Evolutionary conservation across 2,113 vertebrate species (phyloP).

Genomic region (Ophthalmolycus amberensis): DNA sequence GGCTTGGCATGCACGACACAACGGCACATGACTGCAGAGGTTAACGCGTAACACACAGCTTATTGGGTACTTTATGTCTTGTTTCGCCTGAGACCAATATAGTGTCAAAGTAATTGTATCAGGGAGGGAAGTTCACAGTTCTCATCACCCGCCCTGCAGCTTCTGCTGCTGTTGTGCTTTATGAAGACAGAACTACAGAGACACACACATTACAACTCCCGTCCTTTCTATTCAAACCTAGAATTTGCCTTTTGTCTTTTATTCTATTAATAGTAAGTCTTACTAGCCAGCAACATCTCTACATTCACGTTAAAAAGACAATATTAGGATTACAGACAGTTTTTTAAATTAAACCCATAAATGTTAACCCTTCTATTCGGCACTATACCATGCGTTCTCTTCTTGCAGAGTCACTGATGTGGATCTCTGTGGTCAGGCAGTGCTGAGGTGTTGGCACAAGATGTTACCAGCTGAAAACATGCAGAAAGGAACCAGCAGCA

Average conservation of each 20-base stretch:
- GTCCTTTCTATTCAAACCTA: background rate
- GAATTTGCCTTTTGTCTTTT: background rate
- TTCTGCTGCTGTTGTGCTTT: constrained; percentile 16
- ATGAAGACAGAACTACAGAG: constrained; percentile 18
- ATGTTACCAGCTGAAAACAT: constrained; percentile 59
- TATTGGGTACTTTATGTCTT: constrained; percentile 64
- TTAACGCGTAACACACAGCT: constrained; percentile 50
- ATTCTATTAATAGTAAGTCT: constrained; percentile 1
- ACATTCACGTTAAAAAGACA: background rate
- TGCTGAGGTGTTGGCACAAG: constrained; percentile 38
- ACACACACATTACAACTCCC: background rate
- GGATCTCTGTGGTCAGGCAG: constrained; percentile 47
- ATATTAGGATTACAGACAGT: background rate
- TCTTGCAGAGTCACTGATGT: constrained; percentile 41
- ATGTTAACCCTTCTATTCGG: constrained; percentile 14
- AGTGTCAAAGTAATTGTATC: constrained; percentile 66
- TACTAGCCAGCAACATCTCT: background rate
- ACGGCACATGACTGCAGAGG: constrained; percentile 63
- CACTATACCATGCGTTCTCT: constrained; percentile 20
- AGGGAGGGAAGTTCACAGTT: constrained; percentile 55
- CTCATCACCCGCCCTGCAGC: constrained; percentile 30
- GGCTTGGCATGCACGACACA: constrained; percentile 66
- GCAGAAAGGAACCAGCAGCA: constrained; percentile 58
- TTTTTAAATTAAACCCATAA: constrained; percentile 18
- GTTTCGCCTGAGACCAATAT: constrained; percentile 66